A percentile compares a stretch with the other conserved stretches of the same genome.
Evolutionary conservation across 2,888 invertebrate genomes (phyloP).

Genomic region (Argynnis bischoffii): DNA sequence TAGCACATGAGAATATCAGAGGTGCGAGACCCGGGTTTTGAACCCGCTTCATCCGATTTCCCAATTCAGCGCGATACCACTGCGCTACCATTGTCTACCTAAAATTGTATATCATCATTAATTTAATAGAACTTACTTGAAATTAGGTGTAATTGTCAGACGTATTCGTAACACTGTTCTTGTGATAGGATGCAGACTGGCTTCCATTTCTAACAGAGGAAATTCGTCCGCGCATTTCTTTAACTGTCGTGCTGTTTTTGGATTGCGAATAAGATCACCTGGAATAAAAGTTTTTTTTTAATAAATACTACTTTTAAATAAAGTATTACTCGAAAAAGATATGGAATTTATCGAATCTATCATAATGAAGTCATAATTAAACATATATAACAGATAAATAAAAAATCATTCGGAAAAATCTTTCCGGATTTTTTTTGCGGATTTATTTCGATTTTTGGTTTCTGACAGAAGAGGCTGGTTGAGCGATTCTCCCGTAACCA

Average conservation of each 20-base stretch:
- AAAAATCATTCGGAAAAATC: no score
- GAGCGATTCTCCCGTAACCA: no score
- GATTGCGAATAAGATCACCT: slow-evolving; percentile 89
- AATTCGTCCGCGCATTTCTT: slow-evolving; percentile 93
- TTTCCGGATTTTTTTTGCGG: no score
- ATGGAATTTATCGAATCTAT: no score
- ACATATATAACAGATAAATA: no score
- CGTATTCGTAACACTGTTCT: slow-evolving; percentile 93
- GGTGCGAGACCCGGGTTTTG: neutral
- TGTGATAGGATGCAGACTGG: slow-evolving; percentile 96
- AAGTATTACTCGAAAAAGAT: no score
- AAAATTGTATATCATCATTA: neutral
- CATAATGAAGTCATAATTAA: no score
- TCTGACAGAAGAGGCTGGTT: no score
- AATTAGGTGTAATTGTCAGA: slow-evolving; percentile 88
- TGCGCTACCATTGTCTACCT: no score
- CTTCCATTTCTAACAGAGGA: slow-evolving; percentile 91
- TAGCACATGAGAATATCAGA: neutral
- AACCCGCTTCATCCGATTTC: no score
- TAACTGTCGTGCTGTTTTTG: slow-evolving; percentile 87
- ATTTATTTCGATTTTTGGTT: no score
- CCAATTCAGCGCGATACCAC: no score
- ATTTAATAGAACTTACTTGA: slow-evolving; percentile 62
- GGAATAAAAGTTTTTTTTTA: slow-evolving; percentile 28
- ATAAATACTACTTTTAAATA: neutral